Evolutionary conservation across 2,797 vertebrate species (phyloP), one percentile per base, ranked within the genome.

Genomic region (Lithobates pipiens): DNA sequence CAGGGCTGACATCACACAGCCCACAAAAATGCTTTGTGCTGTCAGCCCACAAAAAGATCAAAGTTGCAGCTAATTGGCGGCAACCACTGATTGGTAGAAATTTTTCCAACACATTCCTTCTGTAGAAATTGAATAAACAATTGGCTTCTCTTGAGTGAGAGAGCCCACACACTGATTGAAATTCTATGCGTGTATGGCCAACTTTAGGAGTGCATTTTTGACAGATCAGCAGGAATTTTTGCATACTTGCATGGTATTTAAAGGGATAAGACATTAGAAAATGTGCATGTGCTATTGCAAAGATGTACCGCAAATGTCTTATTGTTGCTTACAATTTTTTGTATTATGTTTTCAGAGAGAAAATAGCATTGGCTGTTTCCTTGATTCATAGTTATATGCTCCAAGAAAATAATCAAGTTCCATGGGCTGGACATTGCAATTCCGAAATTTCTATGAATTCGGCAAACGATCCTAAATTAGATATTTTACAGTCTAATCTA

Each of bases 371-470:
- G 13, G 76, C 67, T 7, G 71, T 88, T 74, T 71, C 87, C 18
- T 46, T 79, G 61, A 88, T 88, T 75, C 84, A 88, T 57, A 78
- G 65, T 16, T 80, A 65, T 50, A 88, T 88, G 84, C 81, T 88
- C 5, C 46, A 82, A 73, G 36, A 86, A 70, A 83, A 80, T 72
- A 50, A 83, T 23, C 87, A 88, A 61, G 50, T 84, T 67, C 76
- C 80, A 54, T 88, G 87, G 87, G 71, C 76, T 72, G 80, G 70
- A 10, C 23, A 61, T 39, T 63, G 32, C n/a, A 15, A 29, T 23
- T 18, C 32, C 15, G 21, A 61, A 10, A 36, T 50, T 29, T 65
- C 71, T 27, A 46, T 25, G 5, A 36, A 57, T 15, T 42, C 23
- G 6, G n/a, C 27, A 75, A 44, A 76, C 13, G 54, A 68, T 5